Conservation (phyloP, 1,140 invertebrate genomes). For the Musca domestica region DNA sequence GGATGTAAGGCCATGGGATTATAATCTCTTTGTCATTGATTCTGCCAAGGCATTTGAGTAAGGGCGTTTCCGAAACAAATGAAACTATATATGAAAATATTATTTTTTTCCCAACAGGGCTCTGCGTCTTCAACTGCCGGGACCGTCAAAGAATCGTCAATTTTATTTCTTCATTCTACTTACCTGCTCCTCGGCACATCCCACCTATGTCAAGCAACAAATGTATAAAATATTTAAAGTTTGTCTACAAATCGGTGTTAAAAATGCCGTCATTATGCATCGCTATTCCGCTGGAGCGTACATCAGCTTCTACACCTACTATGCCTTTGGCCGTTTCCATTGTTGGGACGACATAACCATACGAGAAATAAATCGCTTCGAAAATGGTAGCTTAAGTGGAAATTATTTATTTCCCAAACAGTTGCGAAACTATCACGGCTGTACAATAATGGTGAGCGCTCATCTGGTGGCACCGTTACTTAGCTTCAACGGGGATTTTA, state of each 20-base stretch:
- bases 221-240: neutral
- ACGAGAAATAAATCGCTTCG: neutral
- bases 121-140: neutral
- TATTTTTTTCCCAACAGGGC: neutral
- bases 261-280: constrained; percentile 25
- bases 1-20: neutral
- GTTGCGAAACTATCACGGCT: constrained; percentile 1
- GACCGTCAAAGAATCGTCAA: neutral
- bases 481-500: constrained; percentile 2
- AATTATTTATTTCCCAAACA: constrained; percentile 1
- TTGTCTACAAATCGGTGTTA: neutral
- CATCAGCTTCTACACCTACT: constrained; percentile 20
- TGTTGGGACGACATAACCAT: neutral
- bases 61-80: neutral
- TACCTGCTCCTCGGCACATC: neutral
- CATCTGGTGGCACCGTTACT: neutral
- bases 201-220: neutral
- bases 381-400: neutral
- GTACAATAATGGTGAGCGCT: neutral
- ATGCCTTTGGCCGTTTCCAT: neutral
- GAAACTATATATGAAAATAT: neutral
- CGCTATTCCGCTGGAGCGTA: neutral
- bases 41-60: neutral
- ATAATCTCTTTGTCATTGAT: neutral
- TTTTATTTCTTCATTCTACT: constrained; percentile 17